These are phyloP conservation scores for Drosophila quadrilineata DNA, from an alignment of 1,140 invertebrate genomes.

Conservation along the genomic window DNA sequence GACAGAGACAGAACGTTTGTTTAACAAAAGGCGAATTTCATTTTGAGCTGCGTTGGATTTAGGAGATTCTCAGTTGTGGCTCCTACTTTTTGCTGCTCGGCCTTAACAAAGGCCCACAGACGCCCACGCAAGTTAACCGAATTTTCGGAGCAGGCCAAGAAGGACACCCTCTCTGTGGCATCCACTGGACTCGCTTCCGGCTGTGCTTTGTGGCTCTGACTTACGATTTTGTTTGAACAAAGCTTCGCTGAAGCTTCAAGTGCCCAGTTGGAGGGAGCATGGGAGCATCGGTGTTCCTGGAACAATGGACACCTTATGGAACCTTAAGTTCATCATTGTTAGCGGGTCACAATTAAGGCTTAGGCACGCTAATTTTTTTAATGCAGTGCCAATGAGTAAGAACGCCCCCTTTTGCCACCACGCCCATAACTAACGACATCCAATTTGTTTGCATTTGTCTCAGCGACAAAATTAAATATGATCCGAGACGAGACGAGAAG, in stretches of 20 bases:
- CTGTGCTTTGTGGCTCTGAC: constrained; percentile 48
- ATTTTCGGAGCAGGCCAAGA: constrained; percentile 41
- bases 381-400: constrained; percentile 56
- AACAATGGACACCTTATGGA: constrained; percentile 8
- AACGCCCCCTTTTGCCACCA: constrained; percentile 20
- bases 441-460: constrained; percentile 47
- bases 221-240: constrained; percentile 58
- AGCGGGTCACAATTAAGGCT: constrained; percentile 57
- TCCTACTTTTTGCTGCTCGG: neutral
- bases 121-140: constrained; percentile 34
- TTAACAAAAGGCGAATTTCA: constrained; percentile 49
- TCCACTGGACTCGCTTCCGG: constrained; percentile 17
- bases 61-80: neutral
- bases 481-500: neutral
- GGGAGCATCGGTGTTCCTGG: neutral
- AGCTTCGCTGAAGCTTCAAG: constrained; percentile 27
- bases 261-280: constrained; percentile 29
- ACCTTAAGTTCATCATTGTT: neutral
- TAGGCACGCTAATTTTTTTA: constrained; percentile 62
- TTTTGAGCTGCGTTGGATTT: neutral
- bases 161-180: neutral
- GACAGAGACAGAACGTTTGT: neutral
- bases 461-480: constrained; percentile 51
- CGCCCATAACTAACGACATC: constrained; percentile 45
- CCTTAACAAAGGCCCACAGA: constrained; percentile 19